Evolutionary conservation across 2,888 invertebrate genomes (phyloP), one percentile per base, ranked within the genome.

Genomic region (Abrostola triplasia): DNA sequence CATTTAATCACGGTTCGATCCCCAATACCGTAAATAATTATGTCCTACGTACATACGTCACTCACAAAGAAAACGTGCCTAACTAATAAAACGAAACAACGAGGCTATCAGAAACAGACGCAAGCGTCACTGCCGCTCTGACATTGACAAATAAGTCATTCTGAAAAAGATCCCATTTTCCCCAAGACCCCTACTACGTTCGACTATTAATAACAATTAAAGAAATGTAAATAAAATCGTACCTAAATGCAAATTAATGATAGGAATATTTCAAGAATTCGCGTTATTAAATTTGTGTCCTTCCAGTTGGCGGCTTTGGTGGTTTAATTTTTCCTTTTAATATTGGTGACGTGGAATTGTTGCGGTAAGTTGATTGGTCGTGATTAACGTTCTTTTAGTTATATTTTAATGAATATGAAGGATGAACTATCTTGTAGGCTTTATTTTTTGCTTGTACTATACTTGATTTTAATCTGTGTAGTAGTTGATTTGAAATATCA

Each of bases 111-210:
- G 86, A 85, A 89, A 84, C 92, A 92, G 90, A 89, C 88, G 89
- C 85, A 86, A 76, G 85, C 88, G 86, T 90, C 90, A 89, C 88
- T 86, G 87, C 59, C 84, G 82, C 73, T 73, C 84, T 89, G 91
- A 91, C 91, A 88, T 90, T 92, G 91, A 92, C 91, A 91, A 90
- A 91, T 91, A 91, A 90, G 89, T 88, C 87, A 87, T 89, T 88
- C 87, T 85, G 90, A 88, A 90, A 91, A 90, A 91, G 89, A 90
- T 87, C 87, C 87, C 88, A 86, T 87, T 89, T 88, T 82, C 84
- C 82, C 82, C 76, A 75, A 82, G 82, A 82, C 89, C 90, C 88
- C 88, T 90, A 89, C 89, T 80, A 90, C 76, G 85, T 78, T 78
- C 76, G 75, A 72, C 79, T 80, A 83, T 83, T 84, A 79, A 80